Evolutionary conservation across 2,797 vertebrate genomes (phyloP).

Genomic region (Mallotus villosus): DNA sequence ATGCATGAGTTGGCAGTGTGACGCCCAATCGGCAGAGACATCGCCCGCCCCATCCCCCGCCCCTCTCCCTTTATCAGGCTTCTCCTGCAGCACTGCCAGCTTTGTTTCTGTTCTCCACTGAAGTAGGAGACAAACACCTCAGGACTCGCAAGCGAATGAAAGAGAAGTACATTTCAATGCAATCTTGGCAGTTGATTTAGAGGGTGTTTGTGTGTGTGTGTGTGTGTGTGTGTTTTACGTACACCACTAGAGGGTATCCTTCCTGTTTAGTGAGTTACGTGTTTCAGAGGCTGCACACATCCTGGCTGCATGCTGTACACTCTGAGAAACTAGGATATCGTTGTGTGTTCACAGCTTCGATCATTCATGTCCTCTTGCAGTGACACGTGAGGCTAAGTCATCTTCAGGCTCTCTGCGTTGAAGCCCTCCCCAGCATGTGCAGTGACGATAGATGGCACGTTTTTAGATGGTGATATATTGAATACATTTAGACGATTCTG

Average conservation of each 20-base stretch:
- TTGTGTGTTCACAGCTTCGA: not conserved
- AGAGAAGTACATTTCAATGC: conserved; percentile 38
- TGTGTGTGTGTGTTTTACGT: not conserved
- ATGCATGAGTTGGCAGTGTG: conserved; percentile 38
- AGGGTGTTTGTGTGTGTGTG: not conserved
- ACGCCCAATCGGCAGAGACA: conserved; percentile 36
- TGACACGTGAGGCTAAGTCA: not conserved
- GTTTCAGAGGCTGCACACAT: not conserved
- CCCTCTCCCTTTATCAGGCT: conserved; percentile 33
- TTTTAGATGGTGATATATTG: conserved; percentile 14
- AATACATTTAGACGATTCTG: conserved; percentile 31
- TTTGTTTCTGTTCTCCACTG: conserved; percentile 26
- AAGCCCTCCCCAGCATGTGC: conserved; percentile 33
- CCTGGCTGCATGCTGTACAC: not conserved
- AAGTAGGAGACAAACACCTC: conserved; percentile 18
- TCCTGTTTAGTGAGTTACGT: conserved; percentile 17
- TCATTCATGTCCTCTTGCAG: not conserved
- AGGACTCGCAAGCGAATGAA: conserved; percentile 16
- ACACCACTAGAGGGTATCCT: conserved; percentile 25
- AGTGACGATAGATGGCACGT: conserved; percentile 20
- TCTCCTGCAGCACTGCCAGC: conserved; percentile 15
- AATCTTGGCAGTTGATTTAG: conserved; percentile 34
- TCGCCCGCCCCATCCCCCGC: conserved; percentile 39
- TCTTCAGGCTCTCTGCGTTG: not conserved
- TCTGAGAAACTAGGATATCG: not conserved